Evolutionary conservation across 2,113 vertebrate species (phyloP).

Genomic region (Mungos mungo): DNA sequence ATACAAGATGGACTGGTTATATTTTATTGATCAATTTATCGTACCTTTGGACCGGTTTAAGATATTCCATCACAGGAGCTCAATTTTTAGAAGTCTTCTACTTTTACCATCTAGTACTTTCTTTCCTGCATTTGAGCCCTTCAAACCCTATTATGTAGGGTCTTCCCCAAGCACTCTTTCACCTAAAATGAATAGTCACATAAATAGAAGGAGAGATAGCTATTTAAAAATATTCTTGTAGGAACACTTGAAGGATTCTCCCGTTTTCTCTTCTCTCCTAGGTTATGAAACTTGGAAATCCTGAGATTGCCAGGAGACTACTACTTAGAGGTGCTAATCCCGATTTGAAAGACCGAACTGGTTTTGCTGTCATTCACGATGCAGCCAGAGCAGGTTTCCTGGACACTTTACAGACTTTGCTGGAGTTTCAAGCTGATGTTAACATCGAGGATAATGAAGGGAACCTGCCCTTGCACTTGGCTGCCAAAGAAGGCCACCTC

Average conservation of each 20-base stretch:
- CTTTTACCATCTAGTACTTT: neutral
- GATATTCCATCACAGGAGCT: slow-evolving; percentile 32
- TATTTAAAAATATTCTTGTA: slow-evolving; percentile 48
- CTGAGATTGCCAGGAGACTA: slow-evolving; percentile 86
- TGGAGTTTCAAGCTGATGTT: slow-evolving; percentile 88
- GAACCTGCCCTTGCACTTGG: slow-evolving; percentile 93
- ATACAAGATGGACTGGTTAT: slow-evolving; percentile 21
- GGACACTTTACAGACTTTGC: slow-evolving; percentile 90
- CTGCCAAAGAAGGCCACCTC: slow-evolving; percentile 89
- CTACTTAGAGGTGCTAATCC: slow-evolving; percentile 89
- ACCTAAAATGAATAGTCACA: slow-evolving; percentile 30
- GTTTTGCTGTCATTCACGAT: slow-evolving; percentile 92
- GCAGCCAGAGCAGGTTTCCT: slow-evolving; percentile 92
- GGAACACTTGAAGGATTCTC: slow-evolving; percentile 55
- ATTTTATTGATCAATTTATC: slow-evolving; percentile 49
- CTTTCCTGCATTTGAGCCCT: neutral
- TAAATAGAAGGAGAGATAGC: neutral
- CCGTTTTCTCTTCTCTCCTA: slow-evolving; percentile 71
- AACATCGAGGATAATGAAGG: slow-evolving; percentile 89
- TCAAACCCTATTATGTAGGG: neutral
- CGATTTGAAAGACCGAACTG: slow-evolving; percentile 87
- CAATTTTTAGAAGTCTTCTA: slow-evolving; percentile 44
- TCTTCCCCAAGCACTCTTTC: neutral
- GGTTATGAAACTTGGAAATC: slow-evolving; percentile 92
- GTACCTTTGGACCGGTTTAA: slow-evolving; percentile 34